A percentile compares a stretch with the other conserved stretches of the same genome.
Evolutionary conservation across 1,140 invertebrate species (phyloP).

Genomic region (Spodoptera litura): DNA sequence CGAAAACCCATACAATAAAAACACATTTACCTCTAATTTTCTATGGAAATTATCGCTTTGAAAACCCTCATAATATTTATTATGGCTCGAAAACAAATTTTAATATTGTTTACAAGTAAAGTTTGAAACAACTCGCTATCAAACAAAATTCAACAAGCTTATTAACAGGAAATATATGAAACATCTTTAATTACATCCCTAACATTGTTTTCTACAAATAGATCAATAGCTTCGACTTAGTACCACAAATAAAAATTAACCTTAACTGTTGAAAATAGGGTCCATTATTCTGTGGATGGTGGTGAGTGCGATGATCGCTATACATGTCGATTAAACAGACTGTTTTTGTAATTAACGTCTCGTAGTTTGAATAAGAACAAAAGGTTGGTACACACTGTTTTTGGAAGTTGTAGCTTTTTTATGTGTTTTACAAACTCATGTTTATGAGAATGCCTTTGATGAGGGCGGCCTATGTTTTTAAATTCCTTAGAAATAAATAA

Average conservation of each 20-base stretch:
- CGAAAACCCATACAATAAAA: not conserved
- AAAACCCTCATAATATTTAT: not conserved
- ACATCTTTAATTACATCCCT: constrained; percentile 57
- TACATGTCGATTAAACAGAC: constrained; percentile 48
- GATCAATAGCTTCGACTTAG: constrained; percentile 54
- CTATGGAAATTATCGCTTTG: not conserved
- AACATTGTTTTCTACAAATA: constrained; percentile 58
- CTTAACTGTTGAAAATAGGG: not conserved
- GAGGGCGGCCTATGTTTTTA: too few species aligned
- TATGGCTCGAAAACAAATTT: constrained; percentile 11
- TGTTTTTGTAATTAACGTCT: constrained; percentile 60
- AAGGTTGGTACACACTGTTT: constrained; percentile 44
- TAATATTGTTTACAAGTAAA: constrained; percentile 2
- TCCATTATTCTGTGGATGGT: constrained; percentile 10
- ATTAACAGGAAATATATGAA: not conserved
- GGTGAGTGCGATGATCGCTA: constrained; percentile 16
- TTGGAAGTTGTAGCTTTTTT: constrained; percentile 16
- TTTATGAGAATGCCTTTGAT: constrained; percentile 9
- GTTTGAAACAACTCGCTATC: constrained; percentile 5
- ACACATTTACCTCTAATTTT: too few species aligned
- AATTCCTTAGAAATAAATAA: too few species aligned
- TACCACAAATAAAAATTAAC: constrained; percentile 36
- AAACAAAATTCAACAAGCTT: constrained; percentile 15
- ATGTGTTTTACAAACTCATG: constrained; percentile 8
- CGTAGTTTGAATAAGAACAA: constrained; percentile 47